These are phyloP conservation scores for Oplegnathus fasciatus DNA, from an alignment of 2,113 vertebrate species.

Conservation along the genomic window DNA sequence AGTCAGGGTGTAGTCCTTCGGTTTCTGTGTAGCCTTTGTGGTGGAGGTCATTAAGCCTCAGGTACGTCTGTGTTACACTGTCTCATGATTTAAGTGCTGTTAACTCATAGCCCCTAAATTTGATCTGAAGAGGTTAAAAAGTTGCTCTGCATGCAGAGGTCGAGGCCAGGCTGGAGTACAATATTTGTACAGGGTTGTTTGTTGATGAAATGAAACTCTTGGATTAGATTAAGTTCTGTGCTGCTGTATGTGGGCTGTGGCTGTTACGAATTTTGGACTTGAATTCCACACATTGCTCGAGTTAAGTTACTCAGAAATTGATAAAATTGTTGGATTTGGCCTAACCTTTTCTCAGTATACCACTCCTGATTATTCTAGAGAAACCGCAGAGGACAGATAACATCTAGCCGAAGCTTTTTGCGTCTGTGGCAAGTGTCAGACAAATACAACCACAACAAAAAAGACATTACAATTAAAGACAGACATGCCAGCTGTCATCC, in stretches of 20 bases:
- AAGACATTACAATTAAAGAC: no score
- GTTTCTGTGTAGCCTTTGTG: conserved; percentile 47
- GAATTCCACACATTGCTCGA: neutral
- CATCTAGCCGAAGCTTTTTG: neutral
- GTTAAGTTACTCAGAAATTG: neutral
- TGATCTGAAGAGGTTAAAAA: conserved; percentile 9
- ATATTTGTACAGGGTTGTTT: no score
- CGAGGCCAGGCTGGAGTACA: neutral
- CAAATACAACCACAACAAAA: no score
- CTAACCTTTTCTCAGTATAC: neutral
- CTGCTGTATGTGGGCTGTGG: neutral
- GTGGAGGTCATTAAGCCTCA: conserved; percentile 49
- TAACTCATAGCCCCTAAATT: neutral
- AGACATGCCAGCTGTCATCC: no score
- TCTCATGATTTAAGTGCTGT: conserved; percentile 19
- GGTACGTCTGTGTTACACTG: conserved; percentile 5
- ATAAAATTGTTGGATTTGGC: neutral
- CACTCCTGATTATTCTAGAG: neutral
- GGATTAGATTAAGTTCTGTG: neutral
- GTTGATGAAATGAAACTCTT: conserved; percentile 1
- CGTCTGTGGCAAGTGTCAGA: no score
- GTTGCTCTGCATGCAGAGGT: neutral
- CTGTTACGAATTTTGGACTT: neutral
- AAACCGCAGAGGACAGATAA: neutral
- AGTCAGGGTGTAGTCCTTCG: conserved; percentile 56